Evolutionary conservation across 2,888 invertebrate genomes (phyloP).

Genomic region (Frankliniella fusca): DNA sequence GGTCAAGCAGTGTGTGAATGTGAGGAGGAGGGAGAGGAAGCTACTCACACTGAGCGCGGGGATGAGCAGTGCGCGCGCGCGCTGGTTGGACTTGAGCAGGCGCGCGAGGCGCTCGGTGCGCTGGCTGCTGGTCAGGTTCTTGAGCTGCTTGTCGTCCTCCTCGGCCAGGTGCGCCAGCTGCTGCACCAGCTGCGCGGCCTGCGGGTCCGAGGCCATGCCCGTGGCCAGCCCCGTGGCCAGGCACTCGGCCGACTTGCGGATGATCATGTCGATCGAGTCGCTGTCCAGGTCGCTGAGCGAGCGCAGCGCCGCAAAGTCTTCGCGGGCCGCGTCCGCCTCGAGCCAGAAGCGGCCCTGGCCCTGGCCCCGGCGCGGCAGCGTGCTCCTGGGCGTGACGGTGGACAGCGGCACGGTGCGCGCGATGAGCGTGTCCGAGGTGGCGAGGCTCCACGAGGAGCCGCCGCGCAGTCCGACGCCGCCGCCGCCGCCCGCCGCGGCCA

Average conservation of each 20-base stretch:
- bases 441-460: slow-evolving; percentile 3
- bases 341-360: slow-evolving; percentile 11
- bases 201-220: slow-evolving; percentile 13
- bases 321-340: neutral
- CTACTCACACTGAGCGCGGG: slow-evolving; percentile 1
- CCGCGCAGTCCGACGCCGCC: slow-evolving; percentile 50
- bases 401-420: slow-evolving; percentile 69
- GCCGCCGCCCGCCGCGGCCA: slow-evolving; percentile 57
- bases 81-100: slow-evolving; percentile 52
- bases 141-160: slow-evolving; percentile 5
- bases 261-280: slow-evolving; percentile 8
- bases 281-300: slow-evolving; percentile 12
- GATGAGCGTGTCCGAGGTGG: slow-evolving; percentile 63
- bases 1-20: too few relatives aligned
- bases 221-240: neutral
- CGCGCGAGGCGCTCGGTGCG: slow-evolving; percentile 64
- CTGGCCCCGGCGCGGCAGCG: neutral
- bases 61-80: slow-evolving; percentile 8
- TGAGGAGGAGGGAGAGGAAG: too few relatives aligned
- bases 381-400: slow-evolving; percentile 57
- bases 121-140: slow-evolving; percentile 51
- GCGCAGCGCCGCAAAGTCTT: neutral
- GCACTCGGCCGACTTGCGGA: slow-evolving; percentile 25
- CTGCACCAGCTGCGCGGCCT: slow-evolving; percentile 18
- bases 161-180: slow-evolving; percentile 20